Evolutionary conservation across 2,113 vertebrate species (phyloP).

Genomic region (Corapipo altera): DNA sequence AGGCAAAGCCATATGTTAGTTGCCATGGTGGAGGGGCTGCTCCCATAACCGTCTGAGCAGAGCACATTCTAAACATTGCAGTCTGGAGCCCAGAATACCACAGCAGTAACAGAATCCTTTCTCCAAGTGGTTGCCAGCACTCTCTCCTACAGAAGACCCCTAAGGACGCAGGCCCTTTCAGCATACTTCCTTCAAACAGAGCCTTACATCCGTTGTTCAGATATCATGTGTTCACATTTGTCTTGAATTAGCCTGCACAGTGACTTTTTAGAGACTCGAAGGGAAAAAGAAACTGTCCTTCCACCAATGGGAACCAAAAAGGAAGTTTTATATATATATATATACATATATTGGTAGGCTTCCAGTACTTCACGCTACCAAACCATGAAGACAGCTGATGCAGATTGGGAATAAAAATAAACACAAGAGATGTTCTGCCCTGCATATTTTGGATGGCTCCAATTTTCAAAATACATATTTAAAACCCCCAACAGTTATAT

Average conservation of each 20-base stretch:
- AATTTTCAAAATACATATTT: background rate
- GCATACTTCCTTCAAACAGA: background rate
- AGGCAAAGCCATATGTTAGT: background rate
- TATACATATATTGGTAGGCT: background rate
- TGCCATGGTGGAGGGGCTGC: background rate
- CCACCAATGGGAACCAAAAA: background rate
- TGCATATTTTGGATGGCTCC: slow-evolving; percentile 11
- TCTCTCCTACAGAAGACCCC: background rate
- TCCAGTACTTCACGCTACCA: slow-evolving; percentile 18
- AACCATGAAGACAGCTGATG: slow-evolving; percentile 46
- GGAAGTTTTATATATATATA: background rate
- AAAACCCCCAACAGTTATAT: background rate
- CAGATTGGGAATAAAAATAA: slow-evolving; percentile 43
- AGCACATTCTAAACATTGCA: slow-evolving; percentile 52
- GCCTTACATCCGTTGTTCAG: background rate
- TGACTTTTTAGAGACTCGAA: background rate
- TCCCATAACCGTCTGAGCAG: slow-evolving; percentile 38
- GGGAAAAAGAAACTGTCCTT: slow-evolving; percentile 21
- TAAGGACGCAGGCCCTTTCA: background rate
- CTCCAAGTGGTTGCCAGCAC: slow-evolving; percentile 12
- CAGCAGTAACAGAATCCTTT: slow-evolving; percentile 43
- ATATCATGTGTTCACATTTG: background rate
- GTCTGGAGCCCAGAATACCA: background rate
- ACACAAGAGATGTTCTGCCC: slow-evolving; percentile 4
- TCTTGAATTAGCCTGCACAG: slow-evolving; percentile 15